Base-by-base conservation (phyloP, 2,113 vertebrate genomes). In the Empidonax alnorum region DNA sequence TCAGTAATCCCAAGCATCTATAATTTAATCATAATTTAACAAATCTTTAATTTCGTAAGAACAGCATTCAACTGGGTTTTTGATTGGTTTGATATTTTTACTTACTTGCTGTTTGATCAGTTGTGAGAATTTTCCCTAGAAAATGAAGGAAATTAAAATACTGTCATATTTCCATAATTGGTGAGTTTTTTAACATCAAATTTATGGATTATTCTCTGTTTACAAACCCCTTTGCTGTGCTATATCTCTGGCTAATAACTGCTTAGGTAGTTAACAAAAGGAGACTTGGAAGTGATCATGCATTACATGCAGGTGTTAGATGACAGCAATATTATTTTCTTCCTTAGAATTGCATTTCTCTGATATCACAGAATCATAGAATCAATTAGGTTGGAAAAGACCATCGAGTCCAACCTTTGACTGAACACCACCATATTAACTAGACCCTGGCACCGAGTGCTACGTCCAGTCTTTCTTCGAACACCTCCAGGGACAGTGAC, bases 131-230 rank as follows among this genome's bases (percentile, higher is more conserved):
- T 86, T 65, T 41, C 68, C 27, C 37, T 17, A 22, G 27, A 58
- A 87, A 78, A 44, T 2, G 2, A 46, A 18, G 8, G 42, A 13
- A 58, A n/a, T 27, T 58, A 15, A 27, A 66, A 41, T 37, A 20
- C 42, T 28, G 1, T 14, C 12, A 9, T 7, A 2, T 6, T 27
- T 35, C 24, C 19, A 3, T 14, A 27, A 39, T 0, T 9, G 16
- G 9, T 30, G 30, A 23, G 12, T 37, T 46, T 39, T 63, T 4
- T 19, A 49, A 19, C 9, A 53, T 12, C 14, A 15, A 11, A 30
- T 10, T 9, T 19, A 5, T 8, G 3, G 41, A 4, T 3, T 28
- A 12, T 56, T 63, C 63, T 53, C 30, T 33, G 13, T 17, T 16
- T 18, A 37, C 24, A 31, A 21, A 31, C 3, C 41, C 10, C 20